Base-by-base conservation (phyloP, 2,888 invertebrate species). In the Dicyrtoma fusca region DNA sequence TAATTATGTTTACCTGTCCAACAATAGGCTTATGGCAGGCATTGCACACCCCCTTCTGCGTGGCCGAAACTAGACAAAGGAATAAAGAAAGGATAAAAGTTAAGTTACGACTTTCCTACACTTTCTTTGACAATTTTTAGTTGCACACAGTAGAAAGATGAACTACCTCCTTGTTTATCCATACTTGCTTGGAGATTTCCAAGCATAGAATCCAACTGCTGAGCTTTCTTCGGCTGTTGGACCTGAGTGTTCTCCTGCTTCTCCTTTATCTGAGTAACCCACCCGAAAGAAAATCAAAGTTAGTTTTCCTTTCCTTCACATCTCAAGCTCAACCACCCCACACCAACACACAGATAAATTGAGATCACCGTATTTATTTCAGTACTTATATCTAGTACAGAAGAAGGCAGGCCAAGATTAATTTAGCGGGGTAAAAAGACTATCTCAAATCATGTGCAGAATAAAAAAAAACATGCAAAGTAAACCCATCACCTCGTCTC, bases 11-110 rank as follows among this genome's bases (percentile, higher is more conserved):
- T 79, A 88, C 88, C 90, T 97, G 97, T 81, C 99, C 99, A 75
- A 98, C 96, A 85, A 99, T 98, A 79, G 98, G 96, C 83, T 99
- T 98, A 85, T 95, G 94, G 88, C 99, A 99, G 81, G 96, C 96
- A 84, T 90, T 95, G 90, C 99, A 99, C 87, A 97, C 96, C 82
- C 99, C 98, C 87, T 99, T 98, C 84, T 98, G 97, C 82, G 97
- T 95, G 77, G 97, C 97, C n/a, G n/a, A n/a, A n/a, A n/a, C n/a
- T n/a, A n/a, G n/a, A n/a, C n/a, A n/a, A n/a, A n/a, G n/a, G n/a
- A n/a, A n/a, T n/a, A n/a, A n/a, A n/a, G n/a, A n/a, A n/a, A n/a
- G n/a, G n/a, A n/a, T n/a, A n/a, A n/a, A n/a, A n/a, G n/a, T n/a
- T n/a, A n/a, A n/a, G n/a, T n/a, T n/a, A n/a, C n/a, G n/a, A n/a